These are phyloP conservation scores for Sebastiscus tertius DNA, from an alignment of 2,797 vertebrate species.

Conservation along the genomic window DNA sequence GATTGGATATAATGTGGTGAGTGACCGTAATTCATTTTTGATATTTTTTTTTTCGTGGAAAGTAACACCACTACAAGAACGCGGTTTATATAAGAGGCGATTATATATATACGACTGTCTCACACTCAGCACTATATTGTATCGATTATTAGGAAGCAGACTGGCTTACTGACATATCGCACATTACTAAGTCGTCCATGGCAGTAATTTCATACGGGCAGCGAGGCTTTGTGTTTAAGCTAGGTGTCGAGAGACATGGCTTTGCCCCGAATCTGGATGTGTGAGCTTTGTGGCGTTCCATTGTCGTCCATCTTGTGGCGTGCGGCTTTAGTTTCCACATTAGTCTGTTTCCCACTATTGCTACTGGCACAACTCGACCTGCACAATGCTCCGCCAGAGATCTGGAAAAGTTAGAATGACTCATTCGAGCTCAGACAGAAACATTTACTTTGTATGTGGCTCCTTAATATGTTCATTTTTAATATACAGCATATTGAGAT, in stretches of 20 bases:
- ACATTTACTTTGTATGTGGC: conserved; percentile 67
- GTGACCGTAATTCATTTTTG: conserved; percentile 23
- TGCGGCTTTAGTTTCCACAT: conserved; percentile 87
- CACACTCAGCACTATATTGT: conserved; percentile 6
- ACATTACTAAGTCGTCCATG: conserved; percentile 10
- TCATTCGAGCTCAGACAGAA: conserved; percentile 78
- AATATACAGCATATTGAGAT: conserved; percentile 40
- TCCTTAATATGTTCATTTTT: conserved; percentile 52
- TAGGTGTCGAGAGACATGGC: conserved; percentile 64
- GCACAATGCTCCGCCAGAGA: conserved; percentile 75
- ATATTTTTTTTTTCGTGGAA: conserved; percentile 20
- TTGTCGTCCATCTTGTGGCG: conserved; percentile 79
- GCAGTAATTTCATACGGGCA: conserved; percentile 41
- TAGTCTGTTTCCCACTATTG: conserved; percentile 81
- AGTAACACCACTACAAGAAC: conserved; percentile 39
- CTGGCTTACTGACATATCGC: conserved; percentile 22
- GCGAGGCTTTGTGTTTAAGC: conserved; percentile 54
- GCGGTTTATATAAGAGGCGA: conserved; percentile 11
- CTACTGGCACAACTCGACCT: conserved; percentile 78
- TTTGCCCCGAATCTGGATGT: conserved; percentile 62
- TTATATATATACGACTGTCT: background rate
- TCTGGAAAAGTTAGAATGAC: conserved; percentile 87
- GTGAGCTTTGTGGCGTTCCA: conserved; percentile 72
- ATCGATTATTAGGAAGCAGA: conserved; percentile 5
- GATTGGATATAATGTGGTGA: conserved; percentile 48